Conservation (phyloP, 2,797 vertebrate genomes). For the Catharus ustulatus region DNA sequence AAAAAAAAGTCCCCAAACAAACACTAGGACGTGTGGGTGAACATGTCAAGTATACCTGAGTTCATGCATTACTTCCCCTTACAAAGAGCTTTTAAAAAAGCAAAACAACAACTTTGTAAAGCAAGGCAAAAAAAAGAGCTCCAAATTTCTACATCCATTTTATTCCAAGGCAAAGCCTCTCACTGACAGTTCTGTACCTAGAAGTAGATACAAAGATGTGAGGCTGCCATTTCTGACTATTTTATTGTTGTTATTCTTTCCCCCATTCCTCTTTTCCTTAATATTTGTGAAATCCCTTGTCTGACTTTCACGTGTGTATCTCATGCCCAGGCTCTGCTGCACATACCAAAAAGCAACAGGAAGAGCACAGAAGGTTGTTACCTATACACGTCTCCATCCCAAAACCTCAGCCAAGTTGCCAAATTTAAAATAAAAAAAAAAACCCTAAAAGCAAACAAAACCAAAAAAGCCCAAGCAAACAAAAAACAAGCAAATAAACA, state of each 20-base stretch:
- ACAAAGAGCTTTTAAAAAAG: not conserved
- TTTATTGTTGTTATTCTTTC: not conserved
- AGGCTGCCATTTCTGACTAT: not conserved
- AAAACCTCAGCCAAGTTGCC: not conserved
- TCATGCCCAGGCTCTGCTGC: not conserved
- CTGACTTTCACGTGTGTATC: not conserved
- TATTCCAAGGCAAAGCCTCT: not conserved
- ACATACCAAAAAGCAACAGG: not conserved
- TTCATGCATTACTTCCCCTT: not conserved
- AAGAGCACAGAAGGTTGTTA: not conserved
- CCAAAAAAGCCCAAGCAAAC: not conserved
- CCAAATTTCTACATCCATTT: not conserved
- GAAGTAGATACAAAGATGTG: not conserved
- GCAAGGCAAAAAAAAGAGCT: not conserved
- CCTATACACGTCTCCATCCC: not conserved
- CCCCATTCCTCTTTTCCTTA: not conserved
- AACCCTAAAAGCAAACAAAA: not conserved
- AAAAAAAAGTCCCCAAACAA: not conserved
- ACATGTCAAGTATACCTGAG: not conserved
- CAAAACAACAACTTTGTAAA: not conserved
- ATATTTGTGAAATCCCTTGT: not conserved
- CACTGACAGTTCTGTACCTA: not conserved
- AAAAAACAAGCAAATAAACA: not conserved
- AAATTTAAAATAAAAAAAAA: not conserved
- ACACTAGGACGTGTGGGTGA: not conserved